These are phyloP conservation scores for Papilio glaucus DNA, from an alignment of 1,140 invertebrate genomes.

Conservation along the genomic window DNA sequence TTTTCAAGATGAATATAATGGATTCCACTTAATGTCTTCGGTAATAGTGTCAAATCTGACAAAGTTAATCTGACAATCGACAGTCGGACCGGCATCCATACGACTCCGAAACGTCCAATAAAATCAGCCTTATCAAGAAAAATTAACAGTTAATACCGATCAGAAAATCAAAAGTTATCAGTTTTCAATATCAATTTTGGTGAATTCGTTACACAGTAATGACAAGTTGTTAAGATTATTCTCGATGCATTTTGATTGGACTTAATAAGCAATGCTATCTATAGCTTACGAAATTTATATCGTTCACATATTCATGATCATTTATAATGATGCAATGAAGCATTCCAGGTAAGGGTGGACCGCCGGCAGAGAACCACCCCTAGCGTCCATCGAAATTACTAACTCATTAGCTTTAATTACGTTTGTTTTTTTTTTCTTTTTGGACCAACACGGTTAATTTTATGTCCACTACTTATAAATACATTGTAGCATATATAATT, in stretches of 20 bases:
- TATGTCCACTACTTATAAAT: neutral
- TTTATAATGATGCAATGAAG: slow-evolving; percentile 13
- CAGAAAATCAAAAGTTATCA: slow-evolving; percentile 34
- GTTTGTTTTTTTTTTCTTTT: slow-evolving; percentile 61
- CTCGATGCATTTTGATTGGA: slow-evolving; percentile 21
- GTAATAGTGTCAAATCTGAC: slow-evolving; percentile 38
- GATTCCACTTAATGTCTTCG: slow-evolving; percentile 32
- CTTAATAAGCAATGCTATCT: slow-evolving; percentile 16
- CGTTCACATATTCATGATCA: slow-evolving; percentile 17
- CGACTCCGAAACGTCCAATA: slow-evolving; percentile 26
- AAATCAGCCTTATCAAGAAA: slow-evolving; percentile 33
- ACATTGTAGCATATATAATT: too few relatives aligned
- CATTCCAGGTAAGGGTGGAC: slow-evolving; percentile 69
- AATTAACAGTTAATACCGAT: slow-evolving; percentile 35
- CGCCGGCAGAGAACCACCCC: slow-evolving; percentile 71
- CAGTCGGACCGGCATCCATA: slow-evolving; percentile 20
- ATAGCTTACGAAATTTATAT: slow-evolving; percentile 6
- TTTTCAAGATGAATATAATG: slow-evolving; percentile 21
- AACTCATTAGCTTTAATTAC: slow-evolving; percentile 73
- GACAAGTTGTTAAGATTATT: slow-evolving; percentile 21
- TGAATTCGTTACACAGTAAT: slow-evolving; percentile 18
- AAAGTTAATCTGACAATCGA: slow-evolving; percentile 35
- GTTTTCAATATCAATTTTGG: slow-evolving; percentile 26
- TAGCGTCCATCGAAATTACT: slow-evolving; percentile 70
- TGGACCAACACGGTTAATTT: neutral